phyloP scores from a whole-genome alignment of 2,113 vertebrate species.

The Campylomormyrus numenius region DNA sequence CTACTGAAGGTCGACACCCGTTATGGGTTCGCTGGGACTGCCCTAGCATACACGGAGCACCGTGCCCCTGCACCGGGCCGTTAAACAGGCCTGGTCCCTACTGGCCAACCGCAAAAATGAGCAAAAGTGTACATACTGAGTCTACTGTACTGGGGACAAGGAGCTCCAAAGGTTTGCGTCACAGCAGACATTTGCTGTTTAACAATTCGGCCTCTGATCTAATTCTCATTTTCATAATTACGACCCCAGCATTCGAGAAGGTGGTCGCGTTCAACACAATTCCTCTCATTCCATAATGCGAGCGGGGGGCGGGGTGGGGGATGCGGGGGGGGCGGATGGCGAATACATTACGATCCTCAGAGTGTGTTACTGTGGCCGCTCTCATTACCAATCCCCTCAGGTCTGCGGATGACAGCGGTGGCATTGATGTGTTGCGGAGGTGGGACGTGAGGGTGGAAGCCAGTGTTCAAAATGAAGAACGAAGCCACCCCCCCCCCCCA shows the following conservation, averaged over 20 bases:
- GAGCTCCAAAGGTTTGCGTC: background rate
- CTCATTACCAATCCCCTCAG: no score
- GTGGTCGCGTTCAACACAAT: background rate
- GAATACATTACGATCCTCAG: no score
- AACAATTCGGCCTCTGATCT: background rate
- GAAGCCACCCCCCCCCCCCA: background rate
- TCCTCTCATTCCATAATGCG: background rate
- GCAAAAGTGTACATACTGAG: background rate
- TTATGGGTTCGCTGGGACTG: background rate
- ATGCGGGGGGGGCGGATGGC: no score
- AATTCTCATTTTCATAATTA: conserved; percentile 15
- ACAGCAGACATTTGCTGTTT: background rate
- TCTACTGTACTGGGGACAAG: background rate
- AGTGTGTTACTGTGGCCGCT: no score
- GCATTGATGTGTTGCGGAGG: no score
- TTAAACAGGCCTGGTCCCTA: background rate
- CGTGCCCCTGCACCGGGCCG: background rate
- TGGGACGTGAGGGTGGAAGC: no score
- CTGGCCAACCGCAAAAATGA: background rate
- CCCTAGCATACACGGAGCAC: background rate
- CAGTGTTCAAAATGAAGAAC: no score
- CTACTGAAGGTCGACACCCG: background rate
- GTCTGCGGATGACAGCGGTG: no score
- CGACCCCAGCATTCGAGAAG: background rate
- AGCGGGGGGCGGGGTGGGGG: no score